Conservation (phyloP, 2,888 invertebrate genomes). For the Diploptera punctata region DNA sequence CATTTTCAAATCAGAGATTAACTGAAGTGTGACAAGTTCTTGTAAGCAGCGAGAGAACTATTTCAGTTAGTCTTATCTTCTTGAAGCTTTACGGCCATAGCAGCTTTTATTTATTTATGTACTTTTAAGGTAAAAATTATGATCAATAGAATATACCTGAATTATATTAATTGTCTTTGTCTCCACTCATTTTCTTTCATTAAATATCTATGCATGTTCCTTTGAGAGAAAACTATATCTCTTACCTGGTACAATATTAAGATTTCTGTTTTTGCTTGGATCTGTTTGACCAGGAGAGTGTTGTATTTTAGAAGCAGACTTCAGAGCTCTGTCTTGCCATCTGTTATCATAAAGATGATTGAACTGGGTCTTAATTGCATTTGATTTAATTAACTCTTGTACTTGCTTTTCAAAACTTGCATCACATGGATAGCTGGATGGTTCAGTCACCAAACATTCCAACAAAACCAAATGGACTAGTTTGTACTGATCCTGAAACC, state of each 20-base stretch:
- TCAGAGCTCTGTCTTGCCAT: slow-evolving; percentile 57
- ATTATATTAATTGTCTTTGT: too few relatives aligned
- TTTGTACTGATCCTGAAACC: slow-evolving; percentile 56
- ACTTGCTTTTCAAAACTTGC: slow-evolving; percentile 49
- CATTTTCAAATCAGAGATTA: too few relatives aligned
- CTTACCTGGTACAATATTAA: slow-evolving; percentile 53
- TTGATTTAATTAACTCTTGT: slow-evolving; percentile 47
- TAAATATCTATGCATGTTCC: too few relatives aligned
- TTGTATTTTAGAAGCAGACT: slow-evolving; percentile 41
- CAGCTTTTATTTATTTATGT: too few relatives aligned
- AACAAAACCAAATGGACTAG: slow-evolving; percentile 56
- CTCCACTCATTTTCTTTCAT: too few relatives aligned
- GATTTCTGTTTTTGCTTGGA: slow-evolving; percentile 53
- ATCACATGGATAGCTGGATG: slow-evolving; percentile 53
- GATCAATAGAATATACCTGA: too few relatives aligned
- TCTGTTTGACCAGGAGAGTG: slow-evolving; percentile 42
- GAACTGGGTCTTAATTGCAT: slow-evolving; percentile 51
- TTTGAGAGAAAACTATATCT: too few relatives aligned
- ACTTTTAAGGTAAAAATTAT: too few relatives aligned
- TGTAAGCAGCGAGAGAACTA: too few relatives aligned
- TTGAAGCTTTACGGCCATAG: too few relatives aligned
- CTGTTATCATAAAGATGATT: slow-evolving; percentile 50
- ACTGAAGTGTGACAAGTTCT: too few relatives aligned
- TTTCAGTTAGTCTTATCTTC: too few relatives aligned
- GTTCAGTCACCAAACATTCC: slow-evolving; percentile 53